A percentile compares a stretch with the other conserved stretches of the same genome.
Conservation (phyloP, 2,113 vertebrate genomes). For the Trematomus loennbergii region DNA sequence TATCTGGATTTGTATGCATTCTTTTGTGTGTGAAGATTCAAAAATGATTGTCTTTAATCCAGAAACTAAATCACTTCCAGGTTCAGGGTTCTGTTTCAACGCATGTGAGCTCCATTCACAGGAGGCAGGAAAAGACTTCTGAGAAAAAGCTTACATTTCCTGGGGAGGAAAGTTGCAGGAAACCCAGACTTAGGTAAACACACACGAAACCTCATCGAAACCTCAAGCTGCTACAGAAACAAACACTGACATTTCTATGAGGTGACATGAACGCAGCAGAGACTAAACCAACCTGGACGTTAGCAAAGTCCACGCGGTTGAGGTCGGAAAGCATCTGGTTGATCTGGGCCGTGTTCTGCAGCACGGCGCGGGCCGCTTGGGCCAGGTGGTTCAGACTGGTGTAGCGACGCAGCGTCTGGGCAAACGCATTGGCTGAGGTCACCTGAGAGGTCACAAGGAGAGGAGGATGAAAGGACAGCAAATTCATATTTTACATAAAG, state of each 20-base stretch:
- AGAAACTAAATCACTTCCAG: background rate
- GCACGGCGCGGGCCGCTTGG: constrained; percentile 92
- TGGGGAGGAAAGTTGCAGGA: background rate
- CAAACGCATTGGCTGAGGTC: constrained; percentile 92
- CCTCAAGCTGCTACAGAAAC: constrained; percentile 30
- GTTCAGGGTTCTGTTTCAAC: background rate
- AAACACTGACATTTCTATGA: background rate
- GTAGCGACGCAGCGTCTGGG: constrained; percentile 93
- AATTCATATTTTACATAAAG: background rate
- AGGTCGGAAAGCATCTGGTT: constrained; percentile 96
- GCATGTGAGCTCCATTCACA: background rate
- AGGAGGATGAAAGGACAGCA: background rate
- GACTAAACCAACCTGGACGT: constrained; percentile 86
- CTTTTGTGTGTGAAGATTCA: no score
- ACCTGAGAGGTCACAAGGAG: constrained; percentile 78
- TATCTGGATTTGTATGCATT: no score
- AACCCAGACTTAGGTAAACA: background rate
- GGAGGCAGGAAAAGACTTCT: constrained; percentile 13
- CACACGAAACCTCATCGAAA: constrained; percentile 9
- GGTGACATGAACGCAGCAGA: background rate
- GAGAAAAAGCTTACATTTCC: constrained; percentile 20
- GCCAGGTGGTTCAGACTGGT: constrained; percentile 94
- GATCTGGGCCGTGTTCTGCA: constrained; percentile 95
- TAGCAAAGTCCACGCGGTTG: constrained; percentile 94
- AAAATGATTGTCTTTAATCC: background rate